Percentiles rank a stretch among this genome's conserved stretches.
Conservation (phyloP, 2,797 vertebrate species). For the Trichosurus vulpecula region DNA sequence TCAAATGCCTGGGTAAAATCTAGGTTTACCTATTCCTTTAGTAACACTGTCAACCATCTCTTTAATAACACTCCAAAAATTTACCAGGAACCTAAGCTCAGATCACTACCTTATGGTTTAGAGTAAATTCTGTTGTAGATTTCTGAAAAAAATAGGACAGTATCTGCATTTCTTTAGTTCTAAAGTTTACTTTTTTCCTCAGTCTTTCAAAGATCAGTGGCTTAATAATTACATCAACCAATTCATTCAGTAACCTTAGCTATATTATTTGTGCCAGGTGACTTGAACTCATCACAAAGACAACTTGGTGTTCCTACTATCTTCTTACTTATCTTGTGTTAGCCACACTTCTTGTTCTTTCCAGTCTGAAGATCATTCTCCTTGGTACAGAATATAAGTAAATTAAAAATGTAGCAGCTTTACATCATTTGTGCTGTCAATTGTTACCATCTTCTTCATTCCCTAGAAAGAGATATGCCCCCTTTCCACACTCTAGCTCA, state of each 20-base stretch:
- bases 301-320: not conserved
- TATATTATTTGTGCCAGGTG: not conserved
- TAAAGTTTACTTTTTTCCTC: not conserved
- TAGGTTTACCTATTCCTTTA: not conserved
- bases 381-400: not conserved
- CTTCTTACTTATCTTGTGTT: not conserved
- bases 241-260: not conserved
- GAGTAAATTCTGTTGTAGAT: not conserved
- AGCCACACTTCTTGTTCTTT: not conserved
- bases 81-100: not conserved
- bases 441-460: not conserved
- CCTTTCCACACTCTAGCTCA: not conserved
- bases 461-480: not conserved
- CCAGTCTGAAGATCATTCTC: not conserved
- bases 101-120: not conserved
- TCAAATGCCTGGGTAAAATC: not conserved
- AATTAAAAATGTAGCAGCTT: not conserved
- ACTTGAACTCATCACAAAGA: not conserved
- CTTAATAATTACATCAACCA: not conserved
- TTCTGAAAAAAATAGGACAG: not conserved
- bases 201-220: not conserved
- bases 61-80: not conserved
- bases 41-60: not conserved
- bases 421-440: not conserved
- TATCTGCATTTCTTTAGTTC: not conserved